These are phyloP conservation scores for Nyctibius bracteatus DNA, from an alignment of 2,113 vertebrate genomes.

Conservation along the genomic window DNA sequence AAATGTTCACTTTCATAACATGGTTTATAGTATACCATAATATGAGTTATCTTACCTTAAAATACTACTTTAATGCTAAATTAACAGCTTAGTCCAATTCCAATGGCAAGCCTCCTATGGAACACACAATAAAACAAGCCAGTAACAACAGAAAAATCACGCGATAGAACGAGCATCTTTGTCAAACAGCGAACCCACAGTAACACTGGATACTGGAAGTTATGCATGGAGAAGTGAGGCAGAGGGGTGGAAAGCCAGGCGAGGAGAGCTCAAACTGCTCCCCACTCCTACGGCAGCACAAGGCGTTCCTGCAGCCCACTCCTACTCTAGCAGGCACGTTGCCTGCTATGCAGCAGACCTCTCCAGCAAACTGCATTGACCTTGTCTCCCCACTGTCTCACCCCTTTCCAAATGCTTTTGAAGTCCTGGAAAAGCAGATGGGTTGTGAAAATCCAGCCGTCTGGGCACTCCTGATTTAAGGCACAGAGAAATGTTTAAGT, in stretches of 20 bases:
- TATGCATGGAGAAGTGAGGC: rapidly evolving
- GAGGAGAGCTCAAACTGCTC: neutral
- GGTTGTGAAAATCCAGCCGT: neutral
- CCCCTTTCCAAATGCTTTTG: neutral
- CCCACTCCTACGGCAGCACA: neutral
- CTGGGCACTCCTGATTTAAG: neutral
- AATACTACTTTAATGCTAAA: neutral
- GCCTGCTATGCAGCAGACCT: neutral
- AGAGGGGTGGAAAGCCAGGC: neutral
- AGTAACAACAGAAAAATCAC: neutral
- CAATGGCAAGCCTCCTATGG: neutral
- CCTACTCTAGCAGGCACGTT: neutral
- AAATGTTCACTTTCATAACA: neutral
- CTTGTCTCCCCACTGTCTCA: neutral
- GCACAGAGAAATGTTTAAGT: neutral
- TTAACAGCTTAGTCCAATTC: neutral
- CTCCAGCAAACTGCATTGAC: neutral
- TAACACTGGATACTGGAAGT: neutral
- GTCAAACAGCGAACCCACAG: neutral
- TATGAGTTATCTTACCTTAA: neutral
- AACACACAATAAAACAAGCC: neutral
- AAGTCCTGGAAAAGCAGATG: neutral
- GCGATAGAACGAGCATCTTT: neutral
- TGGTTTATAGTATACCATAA: neutral
- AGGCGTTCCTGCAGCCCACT: neutral